A percentile compares a stretch with the other conserved stretches of the same genome.
phyloP scores from a whole-genome alignment of 2,113 vertebrate genomes.

The Myotis lucifugus region DNA sequence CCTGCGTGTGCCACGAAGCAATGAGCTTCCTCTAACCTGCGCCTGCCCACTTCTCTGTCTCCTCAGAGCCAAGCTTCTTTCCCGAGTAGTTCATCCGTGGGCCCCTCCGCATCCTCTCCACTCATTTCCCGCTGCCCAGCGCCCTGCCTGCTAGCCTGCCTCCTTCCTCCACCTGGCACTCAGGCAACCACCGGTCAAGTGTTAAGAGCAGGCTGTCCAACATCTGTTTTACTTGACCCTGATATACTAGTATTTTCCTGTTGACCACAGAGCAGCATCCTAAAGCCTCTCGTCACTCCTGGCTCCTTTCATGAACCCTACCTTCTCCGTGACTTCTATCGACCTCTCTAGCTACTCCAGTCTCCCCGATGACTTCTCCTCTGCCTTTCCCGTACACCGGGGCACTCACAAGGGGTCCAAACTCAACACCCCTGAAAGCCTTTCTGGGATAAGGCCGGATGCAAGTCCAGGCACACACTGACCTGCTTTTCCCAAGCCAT shows the following conservation, averaged over 20 bases:
- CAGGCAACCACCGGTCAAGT: background rate
- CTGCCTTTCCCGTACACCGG: background rate
- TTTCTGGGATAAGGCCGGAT: background rate
- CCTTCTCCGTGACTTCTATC: background rate
- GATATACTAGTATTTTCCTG: background rate
- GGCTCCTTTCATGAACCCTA: background rate
- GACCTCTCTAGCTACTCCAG: background rate
- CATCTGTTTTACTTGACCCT: background rate
- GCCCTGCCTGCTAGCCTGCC: background rate
- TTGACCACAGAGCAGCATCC: background rate
- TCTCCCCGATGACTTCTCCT: background rate
- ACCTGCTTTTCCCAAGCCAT: background rate
- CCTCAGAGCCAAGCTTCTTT: background rate
- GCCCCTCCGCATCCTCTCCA: background rate
- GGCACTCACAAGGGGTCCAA: background rate
- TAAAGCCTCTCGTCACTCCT: background rate
- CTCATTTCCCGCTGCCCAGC: background rate
- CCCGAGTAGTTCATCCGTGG: background rate
- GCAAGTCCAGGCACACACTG: background rate
- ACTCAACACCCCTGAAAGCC: background rate
- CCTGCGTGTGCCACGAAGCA: fast-evolving
- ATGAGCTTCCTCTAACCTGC: background rate
- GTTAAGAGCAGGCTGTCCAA: fast-evolving
- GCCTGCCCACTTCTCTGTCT: background rate
- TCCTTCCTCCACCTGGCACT: background rate